Base-by-base conservation (phyloP, 1,140 invertebrate species). In the Dendroctonus ponderosae region DNA sequence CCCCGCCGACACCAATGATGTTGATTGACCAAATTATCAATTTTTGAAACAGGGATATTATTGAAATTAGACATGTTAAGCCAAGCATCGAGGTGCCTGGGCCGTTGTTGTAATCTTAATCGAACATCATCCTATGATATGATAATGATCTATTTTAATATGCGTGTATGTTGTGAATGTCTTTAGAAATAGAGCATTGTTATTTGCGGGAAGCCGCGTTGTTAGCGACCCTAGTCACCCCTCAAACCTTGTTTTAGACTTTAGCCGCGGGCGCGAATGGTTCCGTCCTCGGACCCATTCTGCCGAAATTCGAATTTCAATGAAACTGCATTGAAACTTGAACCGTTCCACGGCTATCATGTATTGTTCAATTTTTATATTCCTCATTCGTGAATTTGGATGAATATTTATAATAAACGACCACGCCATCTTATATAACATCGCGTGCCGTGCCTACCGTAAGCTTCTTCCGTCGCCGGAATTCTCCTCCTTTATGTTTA, bases 131-230 rank as follows among this genome's bases (percentile, higher is more conserved):
- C 69, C 66, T 67, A 74, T 76, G 70, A 74, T 73, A 63, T 76
- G 68, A 74, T 73, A 63, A 74, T 74, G 71, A 75, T 75, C 75
- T 78, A 78, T 78, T 78, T 78, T 78, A 78, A 75, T 78, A 78
- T 77, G 71, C 71, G 75, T 78, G 77, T 66, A 75, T 78, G 77
- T 77, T 78, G 77, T 78, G 76, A 76, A 78, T 77, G 76, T 78
- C 75, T 72, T 77, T 72, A 68, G 64, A 69, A 65, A 75, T 77
- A 76, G 74, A 70, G 74, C 75, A 74, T 78, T 77, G 76, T 78
- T 78, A 74, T 78, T 76, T 74, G 75, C 75, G 76, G 76, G 71
- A 73, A 75, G 74, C 75, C 76, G 76, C 75, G 76, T 78, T 78
- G 76, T 78, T 78, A 78, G 75, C 75, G 75, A 78, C 76, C 76